Evolutionary conservation across 2,797 vertebrate genomes (phyloP), one percentile per base, ranked within the genome.

Genomic region (Lepus townsendii): DNA sequence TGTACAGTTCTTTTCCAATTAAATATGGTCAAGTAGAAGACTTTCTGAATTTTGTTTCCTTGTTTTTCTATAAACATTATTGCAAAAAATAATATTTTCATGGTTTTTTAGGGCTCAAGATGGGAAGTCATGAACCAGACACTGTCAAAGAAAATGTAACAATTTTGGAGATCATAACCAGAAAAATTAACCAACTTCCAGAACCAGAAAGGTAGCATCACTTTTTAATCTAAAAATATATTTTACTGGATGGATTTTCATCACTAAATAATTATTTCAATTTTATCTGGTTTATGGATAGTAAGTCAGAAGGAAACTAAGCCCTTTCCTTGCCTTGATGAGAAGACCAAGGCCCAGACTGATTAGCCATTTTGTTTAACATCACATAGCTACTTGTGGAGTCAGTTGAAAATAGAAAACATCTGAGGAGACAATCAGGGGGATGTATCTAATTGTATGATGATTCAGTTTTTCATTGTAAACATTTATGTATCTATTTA

Each of bases 151-250:
- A 93, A 83, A 95, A 88, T 57, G 1, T 83, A 80, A 92, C 94
- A 57, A n/a, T 1, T 91, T 27, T 71, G 60, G 90, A 97, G 94
- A 8, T 93, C 54, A 78, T 98, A 88, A 10, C 90, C 32, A 97
- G 97, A 89, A 96, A 89, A 85, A 57, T 98, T 69, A 88, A 12
- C 60, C 97, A 97, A 72, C 98, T 98, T 97, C 97, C 98, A 95
- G 95, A 97, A 97, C 1, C 77, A 90, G 98, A 98, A 88, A 97
- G 98, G 98, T 98, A 97, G 98, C 97, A 97, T 90, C 83, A n/a
- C 75, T 78, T 66, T 20, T 72, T 93, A 92, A 87, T 89, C 60
- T 63, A 76, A 82, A 95, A 90, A 30, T 77, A 57, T 19, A 12
- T 95, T 92, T 93, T 85, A 62, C 35, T 47, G 90, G 42, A 20